A percentile compares a stretch with the other conserved stretches of the same genome.
Evolutionary conservation across 2,113 vertebrate genomes (phyloP).

Genomic region (Pelobates fuscus): DNA sequence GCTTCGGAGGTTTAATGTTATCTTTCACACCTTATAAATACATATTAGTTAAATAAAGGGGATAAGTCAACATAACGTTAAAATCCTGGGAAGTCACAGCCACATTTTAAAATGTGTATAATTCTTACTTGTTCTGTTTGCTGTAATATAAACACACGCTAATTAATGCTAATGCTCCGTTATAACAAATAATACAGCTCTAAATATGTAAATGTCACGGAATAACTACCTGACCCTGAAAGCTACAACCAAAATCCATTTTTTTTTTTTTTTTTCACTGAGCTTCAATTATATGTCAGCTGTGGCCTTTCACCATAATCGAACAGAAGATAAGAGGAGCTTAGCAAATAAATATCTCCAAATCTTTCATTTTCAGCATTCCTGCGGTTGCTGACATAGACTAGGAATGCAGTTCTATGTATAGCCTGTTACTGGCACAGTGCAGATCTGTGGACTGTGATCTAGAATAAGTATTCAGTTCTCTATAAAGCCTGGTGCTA

Average conservation of each 20-base stretch:
- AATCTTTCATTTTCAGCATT: slow-evolving; percentile 21
- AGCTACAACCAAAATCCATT: not conserved
- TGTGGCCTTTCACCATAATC: slow-evolving; percentile 19
- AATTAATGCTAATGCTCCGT: too few species aligned
- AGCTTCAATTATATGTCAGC: not conserved
- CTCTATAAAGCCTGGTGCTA: too few species aligned
- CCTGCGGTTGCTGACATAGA: not conserved
- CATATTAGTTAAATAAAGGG: too few species aligned
- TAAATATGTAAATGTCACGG: not conserved
- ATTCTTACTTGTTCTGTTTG: too few species aligned
- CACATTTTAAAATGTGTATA: too few species aligned
- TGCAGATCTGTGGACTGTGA: not conserved
- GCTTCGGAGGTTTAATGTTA: too few species aligned
- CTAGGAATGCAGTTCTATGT: not conserved
- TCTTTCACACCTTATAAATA: too few species aligned
- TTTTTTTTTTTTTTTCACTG: not conserved
- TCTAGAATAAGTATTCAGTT: too few species aligned
- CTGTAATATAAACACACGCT: too few species aligned
- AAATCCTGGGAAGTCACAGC: too few species aligned
- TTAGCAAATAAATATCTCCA: slow-evolving; percentile 17
- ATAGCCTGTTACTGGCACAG: not conserved
- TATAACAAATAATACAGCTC: not conserved
- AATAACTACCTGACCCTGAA: not conserved
- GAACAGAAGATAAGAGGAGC: slow-evolving; percentile 10
- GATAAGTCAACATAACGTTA: too few species aligned